Evolutionary conservation across 1,140 invertebrate species (phyloP), one percentile per base, ranked within the genome.

Genomic region (Acromyrmex echinatior): DNA sequence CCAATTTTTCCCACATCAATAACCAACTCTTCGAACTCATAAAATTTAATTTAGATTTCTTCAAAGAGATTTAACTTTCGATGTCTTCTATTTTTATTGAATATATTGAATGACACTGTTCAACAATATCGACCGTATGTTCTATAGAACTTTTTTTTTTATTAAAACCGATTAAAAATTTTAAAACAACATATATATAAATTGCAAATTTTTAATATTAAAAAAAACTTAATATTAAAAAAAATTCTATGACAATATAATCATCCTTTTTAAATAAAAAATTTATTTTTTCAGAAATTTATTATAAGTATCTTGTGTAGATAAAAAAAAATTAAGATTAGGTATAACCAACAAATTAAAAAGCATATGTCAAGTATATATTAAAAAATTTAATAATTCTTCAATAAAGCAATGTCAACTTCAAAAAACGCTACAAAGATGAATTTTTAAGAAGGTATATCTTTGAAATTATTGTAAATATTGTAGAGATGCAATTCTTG

Each of bases 1-100:
- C 10, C n/a, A 62, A 86, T 86, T 86, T 86, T 86, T 86, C 76
- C 76, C 62, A 80, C 76, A 86, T 66, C 76, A 80, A 86, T 66
- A 79, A 80, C 49, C 31, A n/a, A 35, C 51, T 56, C 28, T 70
- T 80, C 49, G 21, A 81, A 66, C 79, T 76, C 56, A 76, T 76
- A 74, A 84, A 76, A 39, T 74, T 51, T 76, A 84, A 84, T 76
- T 56, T 74, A 73, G 49, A 2, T 74, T 74, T 84, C 56, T 76
- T 74, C 80, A 76, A 84, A 84, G 39, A 49, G 18, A n/a, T 84
- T 74, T 39, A 39, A 25, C 49, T 39, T 73, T 60, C 56, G 70
- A 39, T 5, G 35, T 45, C 5, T 35, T 35, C 31, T 35, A 35
- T 4, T 51, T 51, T 14, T 58, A 74, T 82, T 62, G 56, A 82